Evolutionary conservation across 2,113 vertebrate species (phyloP).

Genomic region (Oenanthe oenanthe): DNA sequence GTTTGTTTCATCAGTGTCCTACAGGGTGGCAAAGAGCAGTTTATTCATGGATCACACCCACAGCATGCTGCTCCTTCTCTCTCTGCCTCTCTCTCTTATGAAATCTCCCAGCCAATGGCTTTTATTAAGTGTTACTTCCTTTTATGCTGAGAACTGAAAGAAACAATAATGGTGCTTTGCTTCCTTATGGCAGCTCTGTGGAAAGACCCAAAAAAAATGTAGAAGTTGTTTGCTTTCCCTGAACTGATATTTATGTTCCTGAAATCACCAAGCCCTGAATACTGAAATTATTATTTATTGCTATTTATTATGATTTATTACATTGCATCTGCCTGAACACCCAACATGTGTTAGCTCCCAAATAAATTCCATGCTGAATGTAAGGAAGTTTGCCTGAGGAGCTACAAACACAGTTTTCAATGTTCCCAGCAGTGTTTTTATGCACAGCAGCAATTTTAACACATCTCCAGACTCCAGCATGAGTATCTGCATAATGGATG

Average conservation of each 20-base stretch:
- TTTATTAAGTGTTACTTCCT: conserved; percentile 58
- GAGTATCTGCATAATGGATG: background rate
- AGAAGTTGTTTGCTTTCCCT: conserved; percentile 22
- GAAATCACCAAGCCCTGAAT: background rate
- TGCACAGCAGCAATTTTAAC: background rate
- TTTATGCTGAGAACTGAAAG: background rate
- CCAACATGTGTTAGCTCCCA: background rate
- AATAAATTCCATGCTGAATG: background rate
- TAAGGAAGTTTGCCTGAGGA: background rate
- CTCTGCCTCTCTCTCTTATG: background rate
- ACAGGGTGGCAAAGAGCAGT: background rate
- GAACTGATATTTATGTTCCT: conserved; percentile 3
- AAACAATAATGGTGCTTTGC: background rate
- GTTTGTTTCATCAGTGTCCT: background rate
- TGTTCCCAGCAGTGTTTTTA: background rate
- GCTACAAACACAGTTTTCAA: background rate
- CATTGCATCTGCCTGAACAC: background rate
- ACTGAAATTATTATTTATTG: background rate
- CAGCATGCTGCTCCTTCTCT: background rate
- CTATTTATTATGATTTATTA: background rate
- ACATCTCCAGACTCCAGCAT: background rate
- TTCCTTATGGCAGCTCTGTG: conserved; percentile 2
- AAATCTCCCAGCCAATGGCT: conserved; percentile 33
- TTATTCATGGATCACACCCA: background rate
- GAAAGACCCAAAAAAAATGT: background rate